Base-by-base conservation (phyloP, 53 echinoderm and acorn worm genomes). In the Holothuria scabra region DNA sequence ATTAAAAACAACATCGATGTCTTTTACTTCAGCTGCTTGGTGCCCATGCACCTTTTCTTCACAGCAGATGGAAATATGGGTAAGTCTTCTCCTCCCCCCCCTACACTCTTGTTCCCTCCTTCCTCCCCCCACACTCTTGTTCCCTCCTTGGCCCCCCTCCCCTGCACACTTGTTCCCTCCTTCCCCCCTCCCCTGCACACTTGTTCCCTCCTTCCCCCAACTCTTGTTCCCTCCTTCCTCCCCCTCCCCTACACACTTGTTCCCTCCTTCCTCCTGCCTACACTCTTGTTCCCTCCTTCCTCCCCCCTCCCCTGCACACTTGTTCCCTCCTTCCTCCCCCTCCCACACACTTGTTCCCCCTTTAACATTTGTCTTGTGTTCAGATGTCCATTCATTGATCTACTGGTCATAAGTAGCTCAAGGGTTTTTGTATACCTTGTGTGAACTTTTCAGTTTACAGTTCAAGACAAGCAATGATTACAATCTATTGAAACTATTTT, bases 51-150 rank as follows among this genome's bases (percentile, higher is more conserved):
- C 38, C 84, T 87, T 9, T 82, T 97, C 56, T 94, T 90, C 44
- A 75, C 92, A 13, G 93, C 94, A 62, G 84, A 94, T 80, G 97
- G 97, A 5, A 90, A 94, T 71, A 97, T 94, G 94, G 94, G 97
- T 97, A 59, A 88, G 93, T 60, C 21, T 24, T 22, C 18, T 18
- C 18, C 30, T 5, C 22, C 4, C 41, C 35, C 35, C 12, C 48
- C 48, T 33, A 19, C 21, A 19, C 13, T 35, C 41, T 35, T 74
- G 1, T 8, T 33, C 25, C 41, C 26, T 52, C 22, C 7, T 74
- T 38, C 26, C 19, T 48, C 41, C 37, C 31, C 32, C n/a, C 67
- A 67, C 20, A 14, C 30, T 84, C 71, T 71, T 33, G 56, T 84
- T 84, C 56, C 30, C 16, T 74, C 41, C 37, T 41, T 19, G n/a